phyloP scores from a whole-genome alignment of 2,797 vertebrate genomes.

The Mallotus villosus region DNA sequence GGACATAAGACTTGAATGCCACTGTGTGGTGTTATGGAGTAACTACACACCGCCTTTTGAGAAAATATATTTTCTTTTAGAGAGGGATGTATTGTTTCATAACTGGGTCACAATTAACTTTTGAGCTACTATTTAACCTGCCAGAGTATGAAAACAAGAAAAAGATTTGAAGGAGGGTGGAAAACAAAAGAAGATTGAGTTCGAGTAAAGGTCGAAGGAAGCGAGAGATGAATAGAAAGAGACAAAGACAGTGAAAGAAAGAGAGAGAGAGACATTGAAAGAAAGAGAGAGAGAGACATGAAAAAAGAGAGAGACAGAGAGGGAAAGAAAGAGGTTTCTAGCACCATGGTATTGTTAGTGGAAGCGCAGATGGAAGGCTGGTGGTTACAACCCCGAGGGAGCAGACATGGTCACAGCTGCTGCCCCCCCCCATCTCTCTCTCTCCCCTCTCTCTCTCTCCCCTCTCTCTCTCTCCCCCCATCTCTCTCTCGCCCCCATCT shows the following conservation, averaged over 20 bases:
- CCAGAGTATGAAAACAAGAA: not conserved
- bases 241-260: not conserved
- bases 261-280: too few species aligned
- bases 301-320: not conserved
- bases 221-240: not conserved
- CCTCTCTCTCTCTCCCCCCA: not conserved
- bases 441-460: too few species aligned
- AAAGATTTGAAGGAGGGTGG: not conserved
- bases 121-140: too few species aligned
- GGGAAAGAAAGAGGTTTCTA: not conserved
- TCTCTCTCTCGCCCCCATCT: conserved; percentile 1
- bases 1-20: conserved; percentile 19
- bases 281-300: not conserved
- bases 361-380: not conserved
- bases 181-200: not conserved
- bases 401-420: conserved; percentile 8
- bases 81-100: too few species aligned
- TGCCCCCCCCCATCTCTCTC: not conserved
- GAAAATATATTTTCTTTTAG: not conserved
- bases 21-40: conserved; percentile 24
- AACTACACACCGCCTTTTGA: conserved; percentile 29
- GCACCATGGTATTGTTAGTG: not conserved
- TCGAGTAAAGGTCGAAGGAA: too few species aligned
- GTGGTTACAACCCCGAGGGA: conserved; percentile 16
- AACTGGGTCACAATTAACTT: too few species aligned